Evolutionary conservation across 2,797 vertebrate species (phyloP), one percentile per base, ranked within the genome.

Genomic region (Nyctibius grandis): DNA sequence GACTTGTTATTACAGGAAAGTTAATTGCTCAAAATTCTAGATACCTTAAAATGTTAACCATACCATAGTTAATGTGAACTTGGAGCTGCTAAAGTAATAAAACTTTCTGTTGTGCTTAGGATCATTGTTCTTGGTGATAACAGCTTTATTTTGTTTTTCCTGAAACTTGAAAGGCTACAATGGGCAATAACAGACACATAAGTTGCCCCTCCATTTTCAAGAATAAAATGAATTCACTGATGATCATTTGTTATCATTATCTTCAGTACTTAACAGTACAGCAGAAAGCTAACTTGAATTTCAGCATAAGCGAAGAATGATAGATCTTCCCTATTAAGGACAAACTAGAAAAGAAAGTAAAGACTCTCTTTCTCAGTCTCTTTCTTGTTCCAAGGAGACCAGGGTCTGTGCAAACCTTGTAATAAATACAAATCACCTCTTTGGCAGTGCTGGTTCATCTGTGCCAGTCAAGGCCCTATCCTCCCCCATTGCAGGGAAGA

Each of bases 391-490:
- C 19, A 80, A 29, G 22, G 33, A 83, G 56, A 69, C 44, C 63
- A 47, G 48, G 74, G 28, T 78, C 34, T 70, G 48, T 48, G 33
- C 42, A 91, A 93, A 83, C 25, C 34, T 76, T 77, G 33, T 93
- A 92, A 92, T 89, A 93, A 94, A 83, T 91, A 89, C 72, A 88
- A 83, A 97, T 93, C 23, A 22, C 53, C 38, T 74, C 22, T 85
- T 88, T 11, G 79, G 19, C 53, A 45, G 44, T 34, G 26, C 23
- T 85, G 38, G 20, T 63, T 77, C 48, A 70, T 47, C 22, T 67
- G 61, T 80, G 29, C 64, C 19, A 85, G 26, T 17, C 42, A 61
- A 85, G 59, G 47, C 40, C 26, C 23, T 70, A 14, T 28, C 31
- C 5, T 84, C 34, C 50, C 45, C 26, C 50, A 34, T 11, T 80